Evolutionary conservation across 2,113 vertebrate genomes (phyloP).

Genomic region (Notothenia rossii): DNA sequence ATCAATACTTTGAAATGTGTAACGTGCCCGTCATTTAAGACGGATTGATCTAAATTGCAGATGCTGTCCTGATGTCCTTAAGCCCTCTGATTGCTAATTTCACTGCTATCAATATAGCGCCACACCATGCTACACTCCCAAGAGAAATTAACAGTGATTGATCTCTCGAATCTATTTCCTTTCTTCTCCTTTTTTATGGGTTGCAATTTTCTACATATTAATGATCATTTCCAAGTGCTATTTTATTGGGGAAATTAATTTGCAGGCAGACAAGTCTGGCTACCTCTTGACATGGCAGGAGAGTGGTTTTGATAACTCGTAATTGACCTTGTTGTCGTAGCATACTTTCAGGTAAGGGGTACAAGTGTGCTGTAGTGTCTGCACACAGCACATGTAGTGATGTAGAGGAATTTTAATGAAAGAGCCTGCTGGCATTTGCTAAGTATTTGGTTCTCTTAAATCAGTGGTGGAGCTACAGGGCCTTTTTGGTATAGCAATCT

Average conservation of each 20-base stretch:
- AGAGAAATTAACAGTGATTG: conserved; percentile 64
- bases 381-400: not conserved
- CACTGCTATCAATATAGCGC: conserved; percentile 23
- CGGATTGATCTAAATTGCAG: not conserved
- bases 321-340: conserved; percentile 53
- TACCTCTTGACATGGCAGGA: conserved; percentile 24
- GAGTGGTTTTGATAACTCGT: conserved; percentile 2
- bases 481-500: conserved; percentile 4
- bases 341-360: conserved; percentile 15
- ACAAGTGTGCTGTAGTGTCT: conserved; percentile 13
- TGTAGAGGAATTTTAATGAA: conserved; percentile 23
- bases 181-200: not conserved
- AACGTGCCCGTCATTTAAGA: conserved; percentile 3
- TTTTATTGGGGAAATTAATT: conserved; percentile 50
- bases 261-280: conserved; percentile 16
- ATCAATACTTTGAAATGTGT: not conserved
- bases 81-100: conserved; percentile 41
- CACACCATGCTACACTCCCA: conserved; percentile 9
- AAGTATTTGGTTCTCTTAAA: conserved; percentile 9
- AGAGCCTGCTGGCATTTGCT: conserved; percentile 20
- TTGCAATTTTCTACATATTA: conserved; percentile 26
- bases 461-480: not conserved
- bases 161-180: conserved; percentile 49
- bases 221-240: conserved; percentile 28
- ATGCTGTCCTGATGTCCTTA: conserved; percentile 5